Base-by-base conservation (phyloP, 1,140 invertebrate species). In the Lethrus apterus region DNA sequence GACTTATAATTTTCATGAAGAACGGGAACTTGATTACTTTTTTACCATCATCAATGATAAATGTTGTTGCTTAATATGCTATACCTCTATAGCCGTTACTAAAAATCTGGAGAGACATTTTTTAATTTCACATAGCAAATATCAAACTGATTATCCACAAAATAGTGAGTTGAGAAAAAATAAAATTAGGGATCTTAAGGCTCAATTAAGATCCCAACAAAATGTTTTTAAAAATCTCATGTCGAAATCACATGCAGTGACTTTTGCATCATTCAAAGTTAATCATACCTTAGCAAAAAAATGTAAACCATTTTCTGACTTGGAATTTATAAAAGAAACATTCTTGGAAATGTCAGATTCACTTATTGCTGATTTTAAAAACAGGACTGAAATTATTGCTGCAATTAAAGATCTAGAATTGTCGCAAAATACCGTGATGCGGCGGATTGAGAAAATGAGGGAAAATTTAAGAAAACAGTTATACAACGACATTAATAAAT, bases 41-140 rank as follows among this genome's bases (percentile, higher is more conserved):
- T 59, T 58, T 51, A 52, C 49, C 34, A 59, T 59, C 44, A 47
- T 57, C 50, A 59, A 59, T 44, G 52, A 54, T 50, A 58, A 56
- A 20, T 52, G 46, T 44, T 54, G 48, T 30, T 58, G 48, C 33
- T 40, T 56, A 48, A 57, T 56, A 48, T 56, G 52, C 44, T 26
- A 35, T 53, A 48, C 47, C 38, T 54, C 51, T 18, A 10, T 60
- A 36, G 58, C 54, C 40, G 53, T 58, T 44, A 29, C 54, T 30
- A 56, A 61, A 58, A 52, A 59, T 48, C 47, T 58, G 44, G 53
- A 60, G 41, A 38, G 54, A 51, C 50, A 58, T 51, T 58, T 55
- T 48, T 51, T 48, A 11, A 51, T 49, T 50, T 46, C 52, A 35
- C 57, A 57, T 57, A 56, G 44, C 46, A 57, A 53, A 48, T 53